phyloP scores from a whole-genome alignment of 2,113 vertebrate genomes.

The Hippocampus abdominalis region DNA sequence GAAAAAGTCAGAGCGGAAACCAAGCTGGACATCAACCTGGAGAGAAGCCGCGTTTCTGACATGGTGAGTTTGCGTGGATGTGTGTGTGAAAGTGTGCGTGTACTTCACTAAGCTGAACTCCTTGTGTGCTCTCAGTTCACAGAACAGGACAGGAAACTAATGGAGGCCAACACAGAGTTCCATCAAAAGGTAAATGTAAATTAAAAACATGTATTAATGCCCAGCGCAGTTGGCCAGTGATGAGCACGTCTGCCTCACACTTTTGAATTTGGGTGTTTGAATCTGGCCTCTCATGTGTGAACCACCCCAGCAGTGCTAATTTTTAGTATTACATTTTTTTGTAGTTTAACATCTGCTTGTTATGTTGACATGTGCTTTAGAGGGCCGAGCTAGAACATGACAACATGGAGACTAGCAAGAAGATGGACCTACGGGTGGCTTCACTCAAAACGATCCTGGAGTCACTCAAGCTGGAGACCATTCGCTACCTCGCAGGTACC shows the following conservation, averaged over 20 bases:
- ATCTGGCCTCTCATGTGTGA: neutral
- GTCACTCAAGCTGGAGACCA: slow-evolving; percentile 89
- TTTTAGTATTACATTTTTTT: neutral
- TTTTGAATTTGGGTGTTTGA: neutral
- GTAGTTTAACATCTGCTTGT: neutral
- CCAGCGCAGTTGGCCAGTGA: neutral
- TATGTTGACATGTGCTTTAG: slow-evolving; percentile 55
- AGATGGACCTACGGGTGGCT: slow-evolving; percentile 93
- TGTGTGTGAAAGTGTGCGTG: neutral
- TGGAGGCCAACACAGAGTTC: slow-evolving; percentile 89
- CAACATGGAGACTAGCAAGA: slow-evolving; percentile 87
- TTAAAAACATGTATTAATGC: neutral
- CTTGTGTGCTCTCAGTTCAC: slow-evolving; percentile 77
- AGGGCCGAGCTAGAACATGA: slow-evolving; percentile 81
- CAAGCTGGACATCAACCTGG: slow-evolving; percentile 92
- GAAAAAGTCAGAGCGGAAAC: slow-evolving; percentile 83
- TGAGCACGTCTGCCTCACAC: neutral
- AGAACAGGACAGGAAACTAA: slow-evolving; percentile 90
- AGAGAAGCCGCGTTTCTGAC: slow-evolving; percentile 87
- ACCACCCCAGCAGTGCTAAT: no score
- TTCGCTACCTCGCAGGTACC: slow-evolving; percentile 72
- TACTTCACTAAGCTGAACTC: neutral
- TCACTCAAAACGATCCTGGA: slow-evolving; percentile 93
- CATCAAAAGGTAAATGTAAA: slow-evolving; percentile 76
- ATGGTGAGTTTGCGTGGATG: slow-evolving; percentile 71